A percentile compares a stretch with the other conserved stretches of the same genome.
Evolutionary conservation across 2,797 vertebrate genomes (phyloP).

Genomic region (Sebastes jordani): DNA sequence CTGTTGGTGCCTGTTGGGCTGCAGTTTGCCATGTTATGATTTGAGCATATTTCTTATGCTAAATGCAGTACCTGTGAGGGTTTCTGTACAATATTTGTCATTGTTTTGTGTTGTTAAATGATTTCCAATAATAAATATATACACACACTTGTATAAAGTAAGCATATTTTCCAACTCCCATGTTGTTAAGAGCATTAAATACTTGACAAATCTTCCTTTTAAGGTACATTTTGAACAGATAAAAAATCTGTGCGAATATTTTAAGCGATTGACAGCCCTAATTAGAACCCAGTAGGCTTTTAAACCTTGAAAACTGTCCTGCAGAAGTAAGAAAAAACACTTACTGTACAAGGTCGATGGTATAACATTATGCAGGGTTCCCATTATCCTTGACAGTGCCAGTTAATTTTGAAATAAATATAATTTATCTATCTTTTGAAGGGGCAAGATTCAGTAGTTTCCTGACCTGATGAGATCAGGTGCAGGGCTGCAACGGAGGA

Average conservation of each 20-base stretch:
- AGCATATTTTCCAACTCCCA: no score
- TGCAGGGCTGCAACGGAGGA: neutral
- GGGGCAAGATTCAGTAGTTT: neutral
- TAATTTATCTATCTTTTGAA: neutral
- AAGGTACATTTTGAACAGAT: no score
- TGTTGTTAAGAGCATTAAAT: no score
- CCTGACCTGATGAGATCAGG: neutral
- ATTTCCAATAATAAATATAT: no score
- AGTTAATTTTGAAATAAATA: neutral
- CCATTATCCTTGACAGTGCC: neutral
- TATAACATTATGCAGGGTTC: neutral
- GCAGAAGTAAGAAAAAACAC: neutral
- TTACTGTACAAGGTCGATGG: neutral
- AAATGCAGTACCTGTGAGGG: no score
- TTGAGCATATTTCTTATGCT: no score
- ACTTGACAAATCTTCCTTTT: no score
- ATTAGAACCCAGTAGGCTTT: neutral
- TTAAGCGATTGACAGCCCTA: fast-evolving
- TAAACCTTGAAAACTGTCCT: neutral
- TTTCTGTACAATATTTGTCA: no score
- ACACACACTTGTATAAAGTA: fast-evolving
- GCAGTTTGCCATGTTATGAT: fast-evolving
- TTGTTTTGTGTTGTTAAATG: no score
- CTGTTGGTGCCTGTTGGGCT: no score
- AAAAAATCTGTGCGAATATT: neutral